Conservation (phyloP, 2,888 invertebrate species). For the Idaea biselata region DNA sequence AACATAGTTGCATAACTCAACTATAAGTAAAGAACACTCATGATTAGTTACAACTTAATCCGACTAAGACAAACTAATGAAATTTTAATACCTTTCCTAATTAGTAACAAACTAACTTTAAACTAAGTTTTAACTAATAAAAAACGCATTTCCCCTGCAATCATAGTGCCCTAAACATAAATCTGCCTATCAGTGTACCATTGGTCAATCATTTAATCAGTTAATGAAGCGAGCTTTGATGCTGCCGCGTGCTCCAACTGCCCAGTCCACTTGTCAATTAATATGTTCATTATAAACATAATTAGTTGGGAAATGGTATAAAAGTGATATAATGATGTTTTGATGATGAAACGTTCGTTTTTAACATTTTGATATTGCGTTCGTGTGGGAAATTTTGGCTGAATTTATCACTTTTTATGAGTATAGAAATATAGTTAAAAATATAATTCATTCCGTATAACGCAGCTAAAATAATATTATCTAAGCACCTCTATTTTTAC, state of each 20-base stretch:
- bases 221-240: constrained; percentile 18
- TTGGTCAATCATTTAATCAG: constrained; percentile 13
- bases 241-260: constrained; percentile 14
- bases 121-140: neutral
- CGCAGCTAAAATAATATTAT: too few relatives aligned
- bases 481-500: too few relatives aligned
- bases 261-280: neutral
- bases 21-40: neutral
- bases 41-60: neutral
- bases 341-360: constrained; percentile 11
- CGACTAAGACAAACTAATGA: neutral
- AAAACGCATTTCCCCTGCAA: neutral
- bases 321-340: constrained; percentile 9
- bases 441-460: too few relatives aligned
- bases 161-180: constrained; percentile 21
- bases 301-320: neutral
- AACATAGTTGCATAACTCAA: too few relatives aligned
- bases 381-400: neutral
- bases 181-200: constrained; percentile 31
- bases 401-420: neutral
- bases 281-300: neutral
- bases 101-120: neutral
- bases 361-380: neutral
- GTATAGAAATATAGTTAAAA: neutral
- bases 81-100: neutral